A percentile compares a stretch with the other conserved stretches of the same genome.
These are phyloP conservation scores for Fragum sueziense DNA, from an alignment of 2,888 invertebrate species.

Conservation along the genomic window DNA sequence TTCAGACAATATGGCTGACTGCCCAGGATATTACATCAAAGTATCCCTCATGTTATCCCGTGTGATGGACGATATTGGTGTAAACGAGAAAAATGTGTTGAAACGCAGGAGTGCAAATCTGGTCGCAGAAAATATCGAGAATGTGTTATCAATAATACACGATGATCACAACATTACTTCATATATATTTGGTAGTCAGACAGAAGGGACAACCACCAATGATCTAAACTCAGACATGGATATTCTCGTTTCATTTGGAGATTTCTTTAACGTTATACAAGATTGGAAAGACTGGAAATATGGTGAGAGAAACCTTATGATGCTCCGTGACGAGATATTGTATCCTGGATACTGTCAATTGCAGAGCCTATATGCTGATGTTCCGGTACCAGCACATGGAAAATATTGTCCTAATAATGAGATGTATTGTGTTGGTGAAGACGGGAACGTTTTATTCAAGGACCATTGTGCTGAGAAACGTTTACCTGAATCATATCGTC, in stretches of 20 bases:
- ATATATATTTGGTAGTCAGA: neutral
- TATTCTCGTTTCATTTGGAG: neutral
- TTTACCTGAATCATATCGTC: neutral
- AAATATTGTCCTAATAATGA: neutral
- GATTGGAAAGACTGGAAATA: constrained; percentile 10
- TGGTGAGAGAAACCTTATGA: constrained; percentile 14
- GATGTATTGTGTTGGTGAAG: neutral
- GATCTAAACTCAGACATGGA: constrained; percentile 18
- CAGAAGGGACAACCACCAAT: neutral
- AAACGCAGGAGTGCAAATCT: neutral
- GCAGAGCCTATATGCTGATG: neutral
- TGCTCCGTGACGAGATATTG: constrained; percentile 17
- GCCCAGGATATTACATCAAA: too few species aligned
- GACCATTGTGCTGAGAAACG: neutral
- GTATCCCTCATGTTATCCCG: neutral
- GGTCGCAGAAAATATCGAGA: neutral
- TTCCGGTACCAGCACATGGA: neutral
- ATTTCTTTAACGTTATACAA: constrained; percentile 8
- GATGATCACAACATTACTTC: neutral
- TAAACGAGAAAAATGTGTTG: neutral
- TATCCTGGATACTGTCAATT: constrained; percentile 3
- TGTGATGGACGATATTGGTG: constrained; percentile 1
- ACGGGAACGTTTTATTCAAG: neutral
- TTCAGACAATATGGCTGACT: too few species aligned
- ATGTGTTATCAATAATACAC: neutral